Evolutionary conservation across 2,888 invertebrate species (phyloP), one percentile per base, ranked within the genome.

Genomic region (Byasa hedistus): DNA sequence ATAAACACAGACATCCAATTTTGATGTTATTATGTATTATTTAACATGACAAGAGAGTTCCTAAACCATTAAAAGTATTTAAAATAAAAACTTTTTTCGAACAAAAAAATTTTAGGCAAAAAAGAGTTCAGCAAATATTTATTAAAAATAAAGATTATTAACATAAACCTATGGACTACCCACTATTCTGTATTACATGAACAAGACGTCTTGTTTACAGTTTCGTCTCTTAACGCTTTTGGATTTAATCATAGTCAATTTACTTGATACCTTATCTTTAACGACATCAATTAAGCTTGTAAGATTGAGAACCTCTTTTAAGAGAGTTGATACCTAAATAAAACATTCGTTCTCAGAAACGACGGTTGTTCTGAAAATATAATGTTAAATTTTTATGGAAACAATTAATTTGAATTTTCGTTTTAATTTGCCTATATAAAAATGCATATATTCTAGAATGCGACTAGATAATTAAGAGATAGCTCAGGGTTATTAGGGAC

Each of bases 201-300:
- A 61, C 61, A 61, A 23, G 36, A 15, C 36, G 10, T n/a, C 36
- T 24, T 55, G 24, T 21, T 55, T 55, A 55, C 55, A 55, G 8
- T 55, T 55, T 44, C 2, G 55, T 19, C 54, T 36, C n/a, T 12
- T 36, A 36, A 24, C 61, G 36, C 55, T 61, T 24, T 19, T 51
- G 59, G 44, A 54, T 59, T 59, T 39, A 59, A 54, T 54, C 21
- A 54, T 27, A 59, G 39, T 59, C 57, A 52, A 55, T 59, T 59
- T 39, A 64, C 54, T 52, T 36, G 51, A 52, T 59, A 39, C 27
- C 64, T 64, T 64, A 64, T 64, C 64, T 55, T 54, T 54, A 55
- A 59, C 19, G 59, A 39, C 59, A 54, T 57, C 23, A 57, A 57
- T 57, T 57, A 57, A 64, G 32, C 24, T 32, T 59, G 39, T 54